Evolutionary conservation across 2,113 vertebrate genomes (phyloP).

Genomic region (Megaleporinus macrocephalus): DNA sequence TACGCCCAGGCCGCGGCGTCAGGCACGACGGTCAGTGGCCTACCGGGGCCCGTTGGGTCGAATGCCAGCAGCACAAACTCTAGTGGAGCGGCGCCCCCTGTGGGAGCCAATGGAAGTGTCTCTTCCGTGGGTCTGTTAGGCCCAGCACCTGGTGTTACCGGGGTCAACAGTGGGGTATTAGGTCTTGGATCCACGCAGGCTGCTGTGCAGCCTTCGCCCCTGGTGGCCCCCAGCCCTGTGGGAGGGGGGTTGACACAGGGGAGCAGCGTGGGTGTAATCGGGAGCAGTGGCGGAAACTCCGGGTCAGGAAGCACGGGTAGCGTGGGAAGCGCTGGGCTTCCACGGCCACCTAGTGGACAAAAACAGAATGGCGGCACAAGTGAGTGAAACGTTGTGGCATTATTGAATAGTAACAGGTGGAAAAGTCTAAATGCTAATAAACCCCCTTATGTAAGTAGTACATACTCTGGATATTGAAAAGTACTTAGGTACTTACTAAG

Average conservation of each 20-base stretch:
- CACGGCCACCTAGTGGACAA: conserved; percentile 80
- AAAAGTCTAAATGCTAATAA: background rate
- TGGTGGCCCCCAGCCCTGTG: conserved; percentile 59
- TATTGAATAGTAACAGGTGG: background rate
- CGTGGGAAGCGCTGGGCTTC: conserved; percentile 66
- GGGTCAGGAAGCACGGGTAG: conserved; percentile 50
- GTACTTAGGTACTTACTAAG: too few relatives aligned
- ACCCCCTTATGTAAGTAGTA: too few relatives aligned
- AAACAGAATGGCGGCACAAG: conserved; percentile 89
- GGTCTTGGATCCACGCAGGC: conserved; percentile 61
- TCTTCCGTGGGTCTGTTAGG: conserved; percentile 64
- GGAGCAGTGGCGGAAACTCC: conserved; percentile 67
- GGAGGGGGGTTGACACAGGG: conserved; percentile 62
- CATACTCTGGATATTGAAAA: too few relatives aligned
- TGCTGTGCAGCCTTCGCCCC: conserved; percentile 56
- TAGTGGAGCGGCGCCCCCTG: conserved; percentile 46
- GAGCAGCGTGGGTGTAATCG: conserved; percentile 68
- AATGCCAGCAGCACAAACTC: conserved; percentile 50
- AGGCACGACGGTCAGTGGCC: conserved; percentile 51
- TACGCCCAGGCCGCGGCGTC: conserved; percentile 84
- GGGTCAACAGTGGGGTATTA: conserved; percentile 61
- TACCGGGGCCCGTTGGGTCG: conserved; percentile 56
- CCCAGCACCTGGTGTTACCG: conserved; percentile 40
- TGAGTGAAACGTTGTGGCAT: conserved; percentile 66
- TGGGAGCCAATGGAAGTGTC: conserved; percentile 64